Evolutionary conservation across 1,140 invertebrate genomes (phyloP), one percentile per base, ranked within the genome.

Genomic region (Prorops nasuta): DNA sequence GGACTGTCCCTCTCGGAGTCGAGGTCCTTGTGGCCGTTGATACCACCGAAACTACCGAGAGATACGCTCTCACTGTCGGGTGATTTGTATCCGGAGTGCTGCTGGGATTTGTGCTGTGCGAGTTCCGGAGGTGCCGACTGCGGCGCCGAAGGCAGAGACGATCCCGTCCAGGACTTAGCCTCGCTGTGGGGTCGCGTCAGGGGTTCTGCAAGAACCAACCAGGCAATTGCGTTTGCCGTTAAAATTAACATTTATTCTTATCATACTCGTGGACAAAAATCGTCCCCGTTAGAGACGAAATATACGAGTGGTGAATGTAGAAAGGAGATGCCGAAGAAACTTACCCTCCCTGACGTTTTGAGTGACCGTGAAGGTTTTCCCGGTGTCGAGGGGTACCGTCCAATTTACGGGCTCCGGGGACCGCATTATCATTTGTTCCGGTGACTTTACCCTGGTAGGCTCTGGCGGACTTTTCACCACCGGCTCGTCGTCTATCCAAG

Each of bases 361-460:
- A 24, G 91, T 93, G 55, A 93, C 91, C 35, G 91, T 93, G 74
- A 94, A 93, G 6, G 90, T 92, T 80, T 92, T 93, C 51, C 91
- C 91, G 49, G 91, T 94, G 72, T 95, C 92, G 56, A 95, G 80
- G 38, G 92, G 91, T 46, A 96, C 92, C 16, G 91, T 94, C 92
- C 92, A 96, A 73, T 94, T 94, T 63, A 94, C 92, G 42, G 91
- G 90, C 74, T 93, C 91, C 4, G 91, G 91, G 8, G 90, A 92
- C 40, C 90, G 84, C 84, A 94, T 90, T 62, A 92, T 86, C 77
- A 92, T 89, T 70, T 94, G 91, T 74, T 95, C 92, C 4, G 92
- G 92, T 2, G 91, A 94, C 78, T 94, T 94, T 44, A 95, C 91
- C 56, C 91, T 79, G 15, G 92, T 96, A 24, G 92, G 91, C 63